Base-by-base conservation (phyloP, 2,888 invertebrate genomes). In the Dascillus cervinus region DNA sequence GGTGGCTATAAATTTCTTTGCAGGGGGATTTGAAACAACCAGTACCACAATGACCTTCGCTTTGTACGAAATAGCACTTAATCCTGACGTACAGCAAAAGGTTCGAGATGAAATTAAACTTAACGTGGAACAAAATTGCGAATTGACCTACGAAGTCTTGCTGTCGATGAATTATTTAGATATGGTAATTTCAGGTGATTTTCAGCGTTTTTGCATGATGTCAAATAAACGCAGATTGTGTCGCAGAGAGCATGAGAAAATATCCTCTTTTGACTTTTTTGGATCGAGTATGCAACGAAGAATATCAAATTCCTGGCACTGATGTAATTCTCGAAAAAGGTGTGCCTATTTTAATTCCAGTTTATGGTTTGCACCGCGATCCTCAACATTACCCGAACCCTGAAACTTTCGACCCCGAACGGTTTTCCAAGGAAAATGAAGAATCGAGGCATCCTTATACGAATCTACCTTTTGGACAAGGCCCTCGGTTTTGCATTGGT, bases 1-100 rank as follows among this genome's bases (percentile, higher is more conserved):
- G n/a, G n/a, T n/a, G n/a, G n/a, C n/a, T n/a, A n/a, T n/a, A n/a
- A n/a, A n/a, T n/a, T n/a, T n/a, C n/a, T n/a, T n/a, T n/a, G n/a
- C 67, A 2, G 72, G 71, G 13, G 72, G 71, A 1, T 70, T 66
- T 44, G 72, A 72, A 44, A 72, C 72, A 1, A 69, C 70, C 0
- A 67, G 69, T 10, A 60, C 65, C 1, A 59, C 66, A 0, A 46
- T 71, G 17, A 58, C 60, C 5, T 69, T 66, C 29, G 47, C 64
- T 1, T 49, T 64, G 0, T 70, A 67, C 41, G 62, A 67, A 29
- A 43, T 74, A 3, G 67, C 71, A 1, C 29, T 50, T 2, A 51
- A 69, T 41, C 56, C 48, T 3, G 57, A 66, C 3, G 47, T 70
- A 5, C 73, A 74, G 37, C 52, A 63, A 10, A 45, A 30, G 23